A percentile compares a stretch with the other conserved stretches of the same genome.
phyloP scores from a whole-genome alignment of 1,140 invertebrate species.

The Zaprionus camerounensis region DNA sequence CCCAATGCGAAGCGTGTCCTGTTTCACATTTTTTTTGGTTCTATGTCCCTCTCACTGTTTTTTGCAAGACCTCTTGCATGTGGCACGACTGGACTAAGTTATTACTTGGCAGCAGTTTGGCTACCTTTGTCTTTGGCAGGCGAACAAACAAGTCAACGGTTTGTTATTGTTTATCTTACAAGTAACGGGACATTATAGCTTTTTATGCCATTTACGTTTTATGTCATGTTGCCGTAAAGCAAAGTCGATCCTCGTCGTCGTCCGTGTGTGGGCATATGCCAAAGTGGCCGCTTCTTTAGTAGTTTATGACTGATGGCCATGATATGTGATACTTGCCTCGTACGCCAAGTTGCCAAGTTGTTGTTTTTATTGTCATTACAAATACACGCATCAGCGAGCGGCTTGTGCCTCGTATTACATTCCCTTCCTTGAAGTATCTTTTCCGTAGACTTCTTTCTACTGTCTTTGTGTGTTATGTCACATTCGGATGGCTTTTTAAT shows the following conservation, averaged over 20 bases:
- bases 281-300: slow-evolving; percentile 42
- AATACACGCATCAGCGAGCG: slow-evolving; percentile 51
- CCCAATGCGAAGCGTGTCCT: slow-evolving; percentile 45
- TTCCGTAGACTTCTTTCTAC: slow-evolving; percentile 22
- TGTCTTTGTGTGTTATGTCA: slow-evolving; percentile 61
- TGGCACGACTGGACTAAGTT: slow-evolving; percentile 56
- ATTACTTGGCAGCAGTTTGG: slow-evolving; percentile 45
- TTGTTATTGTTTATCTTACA: slow-evolving; percentile 77
- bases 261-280: slow-evolving; percentile 35
- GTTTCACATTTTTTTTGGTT: neutral
- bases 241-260: slow-evolving; percentile 44
- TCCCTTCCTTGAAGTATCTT: slow-evolving; percentile 19
- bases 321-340: slow-evolving; percentile 65
- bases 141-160: slow-evolving; percentile 49
- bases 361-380: slow-evolving; percentile 53
- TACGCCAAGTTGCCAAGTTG: slow-evolving; percentile 55
- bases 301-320: slow-evolving; percentile 76
- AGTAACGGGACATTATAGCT: slow-evolving; percentile 75
- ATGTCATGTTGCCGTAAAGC: slow-evolving; percentile 58
- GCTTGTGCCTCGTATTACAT: slow-evolving; percentile 34
- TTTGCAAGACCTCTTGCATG: slow-evolving; percentile 54
- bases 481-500: slow-evolving; percentile 76
- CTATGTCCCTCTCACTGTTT: neutral
- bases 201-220: slow-evolving; percentile 80
- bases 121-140: slow-evolving; percentile 48